Base-by-base conservation (phyloP, 2,888 invertebrate species). In the Barypeithes pellucidus region DNA sequence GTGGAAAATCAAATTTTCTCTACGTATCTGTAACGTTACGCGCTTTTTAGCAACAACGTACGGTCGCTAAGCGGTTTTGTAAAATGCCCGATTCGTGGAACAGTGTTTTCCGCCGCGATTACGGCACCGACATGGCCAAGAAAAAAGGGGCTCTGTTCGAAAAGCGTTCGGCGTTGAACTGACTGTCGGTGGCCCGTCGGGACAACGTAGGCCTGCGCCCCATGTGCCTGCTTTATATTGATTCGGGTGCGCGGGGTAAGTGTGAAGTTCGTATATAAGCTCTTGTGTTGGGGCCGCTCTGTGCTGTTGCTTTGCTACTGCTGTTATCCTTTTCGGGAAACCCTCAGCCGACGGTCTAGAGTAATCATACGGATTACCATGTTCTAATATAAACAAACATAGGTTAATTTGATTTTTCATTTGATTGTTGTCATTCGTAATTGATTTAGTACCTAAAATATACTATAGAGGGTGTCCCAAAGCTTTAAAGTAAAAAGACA, bases 131-230 rank as follows among this genome's bases (percentile, higher is more conserved):
- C 43, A 52, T 61, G 54, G 24, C 39, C 45, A 14, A 36, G 67
- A 12, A 62, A 72, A 67, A 67, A 22, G 67, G 54, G 36, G 70
- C 43, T 54, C 39, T n/a, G 36, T 81, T 79, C 81, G 83, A 82
- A 81, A 87, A 88, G 88, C 87, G 89, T 41, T 63, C 41, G 24
- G 88, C 88, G 89, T 86, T 88, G 88, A 88, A 89, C 87, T 85
- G 86, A 86, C 83, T 81, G 87, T 86, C 85, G 65, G 72, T 84
- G 82, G 80, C 83, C 83, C 87, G 84, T 83, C 85, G 87, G 88
- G 88, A 87, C 88, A 86, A 86, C 50, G 71, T 84, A 84, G 82
- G 87, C 86, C 83, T 85, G 85, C 85, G 85, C 86, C 84, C 82
- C 85, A 81, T 77, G 81, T 81, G 81, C 83, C 83, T 82, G 84